Base-by-base conservation (phyloP, 2,797 vertebrate genomes). In the Alectoris magna region DNA sequence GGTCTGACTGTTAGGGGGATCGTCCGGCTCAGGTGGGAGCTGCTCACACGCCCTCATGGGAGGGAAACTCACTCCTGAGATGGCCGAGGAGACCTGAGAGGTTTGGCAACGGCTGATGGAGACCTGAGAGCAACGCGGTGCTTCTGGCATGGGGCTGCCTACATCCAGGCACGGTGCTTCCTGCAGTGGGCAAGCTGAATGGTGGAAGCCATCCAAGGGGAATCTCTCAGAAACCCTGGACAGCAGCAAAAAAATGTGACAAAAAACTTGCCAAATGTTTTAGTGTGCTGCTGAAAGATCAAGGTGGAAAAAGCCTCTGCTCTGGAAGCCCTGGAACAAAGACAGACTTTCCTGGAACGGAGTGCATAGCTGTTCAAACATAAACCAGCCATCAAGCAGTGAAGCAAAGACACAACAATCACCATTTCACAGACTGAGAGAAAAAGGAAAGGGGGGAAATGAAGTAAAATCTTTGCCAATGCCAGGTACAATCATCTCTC, bases 341-440 rank as follows among this genome's bases (percentile, higher is more conserved):
- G 88, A 94, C 49, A 84, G 91, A 93, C 31, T 94, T 95, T 87
- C 91, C 95, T 94, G 96, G 95, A 96, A 93, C 19, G 7, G 85
- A 90, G 77, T 0, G 0, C 1, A 6, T 29, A 70, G 83, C 91
- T 78, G 80, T 39, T 80, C 86, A 91, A 94, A 93, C 80, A 79
- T 48, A 73, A 66, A 91, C 63, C 93, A 87, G 87, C 69, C 93
- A 88, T 48, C 84, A 86, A 75, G 91, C 18, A 72, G 69, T 15
- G 87, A 87, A 38, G 77, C 8, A 23, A 79, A 88, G 91, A 76
- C 95, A 79, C 74, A 92, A 91, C 87, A 90, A 24, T 13, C 66
- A 81, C 15, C 39, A 70, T n/a, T 87, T 84, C 38, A 72, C 12
- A 36, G 68, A 72, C n/a, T 19, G 27, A 49, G 56, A 41, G 74